These are phyloP conservation scores for Macrotrachela quadricornifera DNA, from an alignment of 1,140 invertebrate genomes.

Conservation along the genomic window DNA sequence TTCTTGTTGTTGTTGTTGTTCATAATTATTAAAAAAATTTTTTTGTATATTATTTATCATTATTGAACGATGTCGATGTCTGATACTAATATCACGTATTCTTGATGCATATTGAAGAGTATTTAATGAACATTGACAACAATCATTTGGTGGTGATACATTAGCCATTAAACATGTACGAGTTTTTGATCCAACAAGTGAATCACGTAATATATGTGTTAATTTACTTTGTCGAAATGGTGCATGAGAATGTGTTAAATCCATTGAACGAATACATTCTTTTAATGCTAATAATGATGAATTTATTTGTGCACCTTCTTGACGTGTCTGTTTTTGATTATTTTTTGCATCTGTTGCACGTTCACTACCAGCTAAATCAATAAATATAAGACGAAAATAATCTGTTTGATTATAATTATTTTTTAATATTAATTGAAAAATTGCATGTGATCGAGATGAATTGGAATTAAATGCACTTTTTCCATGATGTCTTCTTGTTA, in stretches of 20 bases:
- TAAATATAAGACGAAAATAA: conserved; percentile 6
- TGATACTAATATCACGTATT: too few relatives aligned
- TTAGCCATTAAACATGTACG: neutral
- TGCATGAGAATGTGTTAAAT: conserved; percentile 22
- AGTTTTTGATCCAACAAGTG: neutral
- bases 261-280: conserved; percentile 26
- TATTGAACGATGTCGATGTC: too few relatives aligned
- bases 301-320: conserved; percentile 11
- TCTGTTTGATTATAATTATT: conserved; percentile 1
- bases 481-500: conserved; percentile 21
- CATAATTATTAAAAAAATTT: too few relatives aligned
- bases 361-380: conserved; percentile 11
- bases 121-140: neutral
- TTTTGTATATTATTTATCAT: too few relatives aligned
- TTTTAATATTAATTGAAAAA: conserved; percentile 23
- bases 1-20: too few relatives aligned
- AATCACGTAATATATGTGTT: conserved; percentile 17
- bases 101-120: neutral
- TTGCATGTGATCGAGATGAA: conserved; percentile 26
- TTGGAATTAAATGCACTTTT: conserved; percentile 24
- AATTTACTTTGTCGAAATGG: conserved; percentile 28
- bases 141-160: neutral
- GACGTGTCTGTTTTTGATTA: conserved; percentile 5
- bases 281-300: conserved; percentile 15
- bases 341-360: conserved; percentile 8